Evolutionary conservation across 2,797 vertebrate genomes (phyloP).

Genomic region (Tympanoctomys barrerae): DNA sequence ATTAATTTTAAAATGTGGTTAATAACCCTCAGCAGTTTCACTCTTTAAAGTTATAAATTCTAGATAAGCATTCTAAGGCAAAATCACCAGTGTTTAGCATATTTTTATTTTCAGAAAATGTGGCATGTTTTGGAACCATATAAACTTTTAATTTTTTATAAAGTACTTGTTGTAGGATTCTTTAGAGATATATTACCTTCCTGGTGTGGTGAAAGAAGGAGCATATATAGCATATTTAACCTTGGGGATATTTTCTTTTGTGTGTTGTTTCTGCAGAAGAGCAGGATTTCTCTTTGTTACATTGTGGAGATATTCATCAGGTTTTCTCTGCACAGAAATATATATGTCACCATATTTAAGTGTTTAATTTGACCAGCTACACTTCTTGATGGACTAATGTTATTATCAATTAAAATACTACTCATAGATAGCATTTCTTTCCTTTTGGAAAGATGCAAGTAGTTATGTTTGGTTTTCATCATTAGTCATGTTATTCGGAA

Average conservation of each 20-base stretch:
- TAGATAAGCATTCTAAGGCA: not conserved
- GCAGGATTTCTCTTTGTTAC: not conserved
- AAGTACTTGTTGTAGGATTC: not conserved
- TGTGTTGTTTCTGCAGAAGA: not conserved
- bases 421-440: not conserved
- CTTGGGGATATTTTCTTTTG: not conserved
- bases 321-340: not conserved
- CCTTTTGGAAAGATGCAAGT: not conserved
- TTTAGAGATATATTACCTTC: slow-evolving; percentile 4
- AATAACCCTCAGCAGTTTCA: slow-evolving; percentile 17
- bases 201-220: not conserved
- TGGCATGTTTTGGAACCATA: not conserved
- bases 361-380: not conserved
- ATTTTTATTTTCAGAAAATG: slow-evolving; percentile 46
- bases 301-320: not conserved
- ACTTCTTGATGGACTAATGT: not conserved
- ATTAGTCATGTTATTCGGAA: not conserved
- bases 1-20: not conserved
- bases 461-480: not conserved
- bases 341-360: not conserved
- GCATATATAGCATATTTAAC: not conserved
- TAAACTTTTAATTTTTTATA: not conserved
- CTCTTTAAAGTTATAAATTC: slow-evolving; percentile 46
- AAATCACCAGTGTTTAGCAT: slow-evolving; percentile 23
- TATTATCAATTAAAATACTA: not conserved